A percentile compares a stretch with the other conserved stretches of the same genome.
phyloP scores from a whole-genome alignment of 2,888 invertebrate genomes.

The Panopea generosa region DNA sequence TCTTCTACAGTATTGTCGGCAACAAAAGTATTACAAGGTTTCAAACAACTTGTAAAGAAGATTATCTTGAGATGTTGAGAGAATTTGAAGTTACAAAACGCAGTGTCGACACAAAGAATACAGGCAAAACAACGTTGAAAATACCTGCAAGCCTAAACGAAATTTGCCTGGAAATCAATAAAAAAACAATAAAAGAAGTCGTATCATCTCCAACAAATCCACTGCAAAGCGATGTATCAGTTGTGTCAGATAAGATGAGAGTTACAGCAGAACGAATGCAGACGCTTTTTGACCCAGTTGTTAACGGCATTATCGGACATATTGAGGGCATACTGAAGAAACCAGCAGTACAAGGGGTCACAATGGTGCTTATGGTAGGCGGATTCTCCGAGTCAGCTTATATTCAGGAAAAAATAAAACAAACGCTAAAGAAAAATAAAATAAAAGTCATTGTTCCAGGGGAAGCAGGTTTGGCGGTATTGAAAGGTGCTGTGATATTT shows the following conservation, averaged over 20 bases:
- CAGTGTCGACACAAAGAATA: slow-evolving; percentile 29
- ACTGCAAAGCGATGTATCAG: slow-evolving; percentile 28
- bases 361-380: slow-evolving; percentile 57
- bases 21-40: slow-evolving; percentile 33
- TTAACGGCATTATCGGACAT: slow-evolving; percentile 47
- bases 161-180: slow-evolving; percentile 22
- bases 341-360: slow-evolving; percentile 22
- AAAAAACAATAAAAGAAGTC: slow-evolving; percentile 43
- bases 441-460: slow-evolving; percentile 48
- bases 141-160: slow-evolving; percentile 46
- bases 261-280: slow-evolving; percentile 34
- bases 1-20: slow-evolving; percentile 42
- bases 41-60: slow-evolving; percentile 34
- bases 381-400: slow-evolving; percentile 59
- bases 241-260: slow-evolving; percentile 46
- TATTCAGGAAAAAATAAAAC: slow-evolving; percentile 52
- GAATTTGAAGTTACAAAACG: slow-evolving; percentile 58
- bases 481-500: slow-evolving; percentile 58
- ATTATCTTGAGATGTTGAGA: slow-evolving; percentile 50
- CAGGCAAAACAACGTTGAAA: slow-evolving; percentile 38
- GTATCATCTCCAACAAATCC: slow-evolving; percentile 31
- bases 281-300: slow-evolving; percentile 40
- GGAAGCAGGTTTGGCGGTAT: slow-evolving; percentile 58
- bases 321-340: slow-evolving; percentile 43
- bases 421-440: slow-evolving; percentile 42